Conservation (phyloP, 2,888 invertebrate species). For the Nasonia oneida region DNA sequence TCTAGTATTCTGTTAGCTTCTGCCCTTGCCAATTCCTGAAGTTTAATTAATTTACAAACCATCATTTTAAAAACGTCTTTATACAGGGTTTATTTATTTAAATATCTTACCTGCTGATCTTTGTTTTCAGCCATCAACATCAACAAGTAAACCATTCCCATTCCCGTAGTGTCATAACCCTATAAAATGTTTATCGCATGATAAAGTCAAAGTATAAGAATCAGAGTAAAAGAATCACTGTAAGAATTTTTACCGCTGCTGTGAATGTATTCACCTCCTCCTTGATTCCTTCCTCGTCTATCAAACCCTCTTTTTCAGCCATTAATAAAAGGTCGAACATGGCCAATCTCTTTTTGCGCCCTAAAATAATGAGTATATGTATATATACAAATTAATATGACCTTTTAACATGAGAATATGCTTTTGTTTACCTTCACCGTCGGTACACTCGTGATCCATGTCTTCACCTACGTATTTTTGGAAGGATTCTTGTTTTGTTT, state of each 20-base stretch:
- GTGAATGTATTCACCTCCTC: slow-evolving; percentile 75
- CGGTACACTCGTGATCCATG: background rate
- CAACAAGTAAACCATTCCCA: slow-evolving; percentile 80
- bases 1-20: slow-evolving; percentile 77
- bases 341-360: slow-evolving; percentile 66
- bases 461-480: slow-evolving; percentile 21
- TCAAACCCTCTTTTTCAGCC: slow-evolving; percentile 65
- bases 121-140: slow-evolving; percentile 79
- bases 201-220: background rate
- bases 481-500: slow-evolving; percentile 43
- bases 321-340: slow-evolving; percentile 73
- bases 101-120: slow-evolving; percentile 69
- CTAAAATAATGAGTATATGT: background rate
- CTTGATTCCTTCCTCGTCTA: slow-evolving; percentile 71
- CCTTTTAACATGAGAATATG: background rate
- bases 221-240: background rate
- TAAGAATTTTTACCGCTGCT: slow-evolving; percentile 63
- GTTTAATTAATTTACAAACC: background rate
- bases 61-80: background rate
- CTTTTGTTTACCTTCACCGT: background rate
- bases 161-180: slow-evolving; percentile 84
- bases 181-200: slow-evolving; percentile 64
- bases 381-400: background rate
- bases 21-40: slow-evolving; percentile 64
- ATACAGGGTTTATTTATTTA: background rate